phyloP scores from a whole-genome alignment of 92 coral and sea anemone genomes.

The Ricordea florida region DNA sequence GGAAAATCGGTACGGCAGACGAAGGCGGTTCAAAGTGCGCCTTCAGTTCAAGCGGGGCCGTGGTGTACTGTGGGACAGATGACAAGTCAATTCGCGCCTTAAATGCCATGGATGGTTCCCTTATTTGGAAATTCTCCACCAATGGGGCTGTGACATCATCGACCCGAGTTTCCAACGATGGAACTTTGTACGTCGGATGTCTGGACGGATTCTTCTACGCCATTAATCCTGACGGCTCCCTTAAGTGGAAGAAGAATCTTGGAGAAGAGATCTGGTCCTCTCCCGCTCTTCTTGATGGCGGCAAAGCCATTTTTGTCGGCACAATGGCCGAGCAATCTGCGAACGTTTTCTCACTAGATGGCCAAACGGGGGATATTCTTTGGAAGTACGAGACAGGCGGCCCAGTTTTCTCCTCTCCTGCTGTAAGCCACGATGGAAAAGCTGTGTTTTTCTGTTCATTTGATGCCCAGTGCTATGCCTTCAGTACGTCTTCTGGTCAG shows the following conservation, averaged over 20 bases:
- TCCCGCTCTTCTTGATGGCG: conserved; percentile 89
- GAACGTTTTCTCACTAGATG: conserved; percentile 77
- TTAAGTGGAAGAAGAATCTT: conserved; percentile 77
- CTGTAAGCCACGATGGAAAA: conserved; percentile 65
- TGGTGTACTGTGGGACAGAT: conserved; percentile 94
- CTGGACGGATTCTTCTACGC: conserved; percentile 84
- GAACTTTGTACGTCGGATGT: conserved; percentile 84
- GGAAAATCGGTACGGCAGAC: conserved; percentile 96
- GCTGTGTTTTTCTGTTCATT: conserved; percentile 82
- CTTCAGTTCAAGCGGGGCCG: conserved; percentile 76
- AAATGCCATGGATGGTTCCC: conserved; percentile 80
- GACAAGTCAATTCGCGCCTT: conserved; percentile 87
- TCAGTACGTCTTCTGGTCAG: conserved; percentile 65
- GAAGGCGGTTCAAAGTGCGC: conserved; percentile 95
- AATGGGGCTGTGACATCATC: conserved; percentile 91
- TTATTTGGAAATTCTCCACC: conserved; percentile 86
- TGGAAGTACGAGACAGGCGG: conserved; percentile 75
- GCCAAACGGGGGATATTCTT: conserved; percentile 77
- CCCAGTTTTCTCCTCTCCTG: conserved; percentile 86
- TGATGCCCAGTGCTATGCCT: conserved; percentile 85
- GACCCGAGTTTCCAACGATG: conserved; percentile 77
- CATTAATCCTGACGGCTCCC: conserved; percentile 76
- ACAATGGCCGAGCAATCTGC: conserved; percentile 75
- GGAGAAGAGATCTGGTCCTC: conserved; percentile 88
- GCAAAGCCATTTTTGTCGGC: conserved; percentile 78